Percentiles rank a stretch among this genome's conserved stretches.
These are phyloP conservation scores for Cremastobaeus sp. DNA, from an alignment of 2,888 invertebrate genomes.

Conservation along the genomic window DNA sequence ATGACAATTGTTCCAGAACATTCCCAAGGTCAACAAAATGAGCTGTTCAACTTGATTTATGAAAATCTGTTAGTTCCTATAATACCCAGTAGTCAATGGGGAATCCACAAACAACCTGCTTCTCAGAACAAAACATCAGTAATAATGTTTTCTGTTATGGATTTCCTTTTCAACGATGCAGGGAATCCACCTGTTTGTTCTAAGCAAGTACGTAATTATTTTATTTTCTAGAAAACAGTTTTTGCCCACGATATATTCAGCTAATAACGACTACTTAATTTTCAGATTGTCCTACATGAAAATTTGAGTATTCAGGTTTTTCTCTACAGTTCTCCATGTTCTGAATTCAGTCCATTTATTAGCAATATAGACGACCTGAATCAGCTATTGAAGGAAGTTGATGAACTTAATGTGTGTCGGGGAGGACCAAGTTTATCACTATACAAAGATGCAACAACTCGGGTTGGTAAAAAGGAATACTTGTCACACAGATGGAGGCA, in stretches of 20 bases:
- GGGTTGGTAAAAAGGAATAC: background rate
- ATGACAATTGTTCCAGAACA: too few relatives aligned
- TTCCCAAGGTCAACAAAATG: background rate
- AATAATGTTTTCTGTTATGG: background rate
- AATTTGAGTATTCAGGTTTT: slow-evolving; percentile 2
- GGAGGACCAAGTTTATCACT: slow-evolving; percentile 14
- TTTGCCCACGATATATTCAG: background rate
- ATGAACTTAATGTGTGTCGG: slow-evolving; percentile 4
- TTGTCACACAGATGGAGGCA: slow-evolving; percentile 4
- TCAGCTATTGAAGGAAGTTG: background rate
- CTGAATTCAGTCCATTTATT: background rate
- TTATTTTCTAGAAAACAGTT: background rate
- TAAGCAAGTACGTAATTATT: background rate
- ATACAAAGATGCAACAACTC: background rate
- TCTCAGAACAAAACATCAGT: background rate
- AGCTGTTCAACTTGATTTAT: background rate
- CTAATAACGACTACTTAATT: background rate
- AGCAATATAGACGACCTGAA: background rate
- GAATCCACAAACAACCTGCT: background rate
- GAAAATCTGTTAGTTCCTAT: too few relatives aligned
- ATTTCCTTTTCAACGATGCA: background rate
- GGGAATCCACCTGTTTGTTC: background rate
- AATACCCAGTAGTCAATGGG: background rate
- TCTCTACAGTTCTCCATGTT: background rate
- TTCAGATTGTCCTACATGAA: slow-evolving; percentile 10